Evolutionary conservation across 2,888 invertebrate species (phyloP).

Genomic region (Hecatera dysodea): DNA sequence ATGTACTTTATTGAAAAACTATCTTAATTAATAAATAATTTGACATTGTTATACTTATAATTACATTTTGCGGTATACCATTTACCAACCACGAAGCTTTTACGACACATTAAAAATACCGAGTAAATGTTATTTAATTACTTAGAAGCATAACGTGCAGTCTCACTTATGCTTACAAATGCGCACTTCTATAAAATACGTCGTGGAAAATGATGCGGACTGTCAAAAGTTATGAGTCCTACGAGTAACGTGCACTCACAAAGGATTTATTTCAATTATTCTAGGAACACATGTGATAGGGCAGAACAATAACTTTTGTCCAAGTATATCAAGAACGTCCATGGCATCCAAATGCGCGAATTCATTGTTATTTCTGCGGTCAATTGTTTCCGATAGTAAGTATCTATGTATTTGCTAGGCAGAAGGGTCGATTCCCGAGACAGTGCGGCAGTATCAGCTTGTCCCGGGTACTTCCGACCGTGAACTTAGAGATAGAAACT

Average conservation of each 20-base stretch:
- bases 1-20: neutral
- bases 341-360: slow-evolving; percentile 40
- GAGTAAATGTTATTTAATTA: slow-evolving; percentile 63
- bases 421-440: neutral
- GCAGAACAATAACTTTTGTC: slow-evolving; percentile 62
- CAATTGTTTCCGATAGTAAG: slow-evolving; percentile 13
- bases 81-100: neutral
- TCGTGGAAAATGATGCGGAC: slow-evolving; percentile 61
- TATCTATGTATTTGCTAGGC: neutral
- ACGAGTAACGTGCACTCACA: slow-evolving; percentile 64
- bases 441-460: slow-evolving; percentile 17
- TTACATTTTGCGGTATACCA: neutral
- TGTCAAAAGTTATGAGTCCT: slow-evolving; percentile 63
- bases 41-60: neutral
- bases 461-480: slow-evolving; percentile 21
- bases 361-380: slow-evolving; percentile 43
- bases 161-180: slow-evolving; percentile 44
- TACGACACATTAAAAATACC: slow-evolving; percentile 13
- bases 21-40: neutral
- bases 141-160: slow-evolving; percentile 37
- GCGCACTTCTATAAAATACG: slow-evolving; percentile 62
- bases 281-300: slow-evolving; percentile 49
- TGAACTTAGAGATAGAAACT: slow-evolving; percentile 47
- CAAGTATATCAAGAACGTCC: slow-evolving; percentile 24
- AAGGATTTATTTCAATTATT: slow-evolving; percentile 65